These are phyloP conservation scores for Catharus ustulatus DNA, from an alignment of 2,797 vertebrate genomes.

Conservation along the genomic window DNA sequence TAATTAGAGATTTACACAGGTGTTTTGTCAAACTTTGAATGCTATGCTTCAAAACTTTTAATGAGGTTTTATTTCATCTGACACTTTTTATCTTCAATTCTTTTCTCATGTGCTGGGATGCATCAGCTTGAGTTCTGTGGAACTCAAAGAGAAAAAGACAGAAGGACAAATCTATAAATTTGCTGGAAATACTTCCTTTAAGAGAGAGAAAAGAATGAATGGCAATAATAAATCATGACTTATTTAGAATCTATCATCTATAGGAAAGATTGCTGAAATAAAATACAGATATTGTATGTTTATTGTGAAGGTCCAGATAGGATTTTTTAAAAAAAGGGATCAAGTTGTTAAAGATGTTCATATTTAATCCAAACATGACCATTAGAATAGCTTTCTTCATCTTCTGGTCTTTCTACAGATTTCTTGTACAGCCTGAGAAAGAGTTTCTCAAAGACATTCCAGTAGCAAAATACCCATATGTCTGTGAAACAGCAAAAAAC, in stretches of 20 bases:
- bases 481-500: background rate
- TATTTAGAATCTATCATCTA: background rate
- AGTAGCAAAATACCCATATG: background rate
- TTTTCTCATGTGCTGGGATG: background rate
- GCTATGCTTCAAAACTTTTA: background rate
- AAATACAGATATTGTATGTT: background rate
- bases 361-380: background rate
- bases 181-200: background rate
- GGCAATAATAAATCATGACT: accelerated
- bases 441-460: background rate
- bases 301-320: background rate
- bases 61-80: background rate
- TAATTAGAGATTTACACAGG: background rate
- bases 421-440: background rate
- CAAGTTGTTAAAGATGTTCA: background rate
- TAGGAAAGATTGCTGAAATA: background rate
- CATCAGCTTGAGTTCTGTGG: background rate
- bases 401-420: background rate
- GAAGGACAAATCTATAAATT: background rate
- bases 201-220: background rate
- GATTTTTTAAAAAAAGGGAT: background rate
- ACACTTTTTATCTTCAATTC: background rate
- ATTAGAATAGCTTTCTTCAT: background rate
- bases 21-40: background rate
- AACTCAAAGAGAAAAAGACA: background rate